These are phyloP conservation scores for Myiagra hebetior DNA, from an alignment of 2,113 vertebrate species.

Conservation along the genomic window DNA sequence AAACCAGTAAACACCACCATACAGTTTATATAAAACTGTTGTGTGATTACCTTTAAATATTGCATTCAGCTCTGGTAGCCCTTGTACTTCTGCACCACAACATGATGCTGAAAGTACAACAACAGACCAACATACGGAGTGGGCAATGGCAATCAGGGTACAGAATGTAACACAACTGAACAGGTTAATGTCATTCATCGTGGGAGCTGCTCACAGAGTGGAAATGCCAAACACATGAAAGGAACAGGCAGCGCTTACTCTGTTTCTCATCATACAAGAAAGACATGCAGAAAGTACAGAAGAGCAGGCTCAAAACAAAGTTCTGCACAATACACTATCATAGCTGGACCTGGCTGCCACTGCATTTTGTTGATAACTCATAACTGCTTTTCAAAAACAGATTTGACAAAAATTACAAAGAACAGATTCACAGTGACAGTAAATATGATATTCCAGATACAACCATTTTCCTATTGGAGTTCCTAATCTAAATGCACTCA, in stretches of 20 bases:
- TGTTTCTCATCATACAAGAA: background rate
- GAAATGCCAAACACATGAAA: background rate
- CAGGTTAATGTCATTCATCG: background rate
- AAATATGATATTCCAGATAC: background rate
- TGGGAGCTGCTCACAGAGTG: background rate
- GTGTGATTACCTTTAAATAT: background rate
- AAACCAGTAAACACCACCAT: background rate
- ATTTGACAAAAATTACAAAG: background rate
- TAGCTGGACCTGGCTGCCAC: background rate
- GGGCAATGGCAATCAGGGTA: background rate
- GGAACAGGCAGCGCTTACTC: background rate
- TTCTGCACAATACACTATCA: background rate
- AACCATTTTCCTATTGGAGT: background rate
- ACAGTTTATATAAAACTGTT: background rate
- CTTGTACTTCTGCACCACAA: background rate
- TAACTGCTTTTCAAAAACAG: background rate
- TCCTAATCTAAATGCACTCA: background rate
- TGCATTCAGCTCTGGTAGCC: background rate
- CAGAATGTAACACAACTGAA: background rate
- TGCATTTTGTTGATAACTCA: background rate
- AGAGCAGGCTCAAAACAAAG: background rate
- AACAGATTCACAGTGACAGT: background rate
- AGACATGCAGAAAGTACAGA: background rate
- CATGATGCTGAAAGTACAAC: background rate
- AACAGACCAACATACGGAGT: background rate